Conservation (phyloP, 2,888 invertebrate genomes). For the Eurytoma californica region DNA sequence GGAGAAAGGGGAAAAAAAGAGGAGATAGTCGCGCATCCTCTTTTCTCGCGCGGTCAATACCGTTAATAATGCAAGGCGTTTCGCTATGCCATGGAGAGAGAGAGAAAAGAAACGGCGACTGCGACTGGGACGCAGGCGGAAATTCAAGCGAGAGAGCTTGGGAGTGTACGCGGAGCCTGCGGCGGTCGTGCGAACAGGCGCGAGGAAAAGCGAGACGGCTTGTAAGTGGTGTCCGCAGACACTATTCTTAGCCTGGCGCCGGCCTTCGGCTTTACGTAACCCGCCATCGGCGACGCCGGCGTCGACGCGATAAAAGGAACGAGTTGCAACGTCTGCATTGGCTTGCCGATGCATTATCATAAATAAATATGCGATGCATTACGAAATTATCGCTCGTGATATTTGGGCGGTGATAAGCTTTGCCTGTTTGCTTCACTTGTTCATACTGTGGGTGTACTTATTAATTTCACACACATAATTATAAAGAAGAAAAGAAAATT, state of each 20-base stretch:
- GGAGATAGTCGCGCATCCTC: neutral
- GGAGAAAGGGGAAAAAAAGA: too few relatives aligned
- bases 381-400: constrained; percentile 10
- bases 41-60: neutral
- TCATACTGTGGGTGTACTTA: too few relatives aligned
- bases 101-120: neutral
- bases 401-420: neutral
- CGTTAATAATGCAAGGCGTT: neutral
- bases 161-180: neutral
- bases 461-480: too few relatives aligned
- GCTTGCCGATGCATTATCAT: constrained; percentile 1
- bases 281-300: constrained; percentile 5
- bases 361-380: constrained; percentile 11
- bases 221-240: neutral
- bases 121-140: neutral
- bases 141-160: constrained; percentile 4
- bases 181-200: constrained; percentile 10
- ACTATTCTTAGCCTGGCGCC: constrained; percentile 69
- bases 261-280: constrained; percentile 68
- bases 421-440: too few relatives aligned
- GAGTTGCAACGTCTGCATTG: constrained; percentile 8
- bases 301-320: neutral
- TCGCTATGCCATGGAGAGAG: neutral
- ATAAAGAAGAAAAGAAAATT: too few relatives aligned
- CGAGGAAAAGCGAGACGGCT: constrained; percentile 65